Conservation (phyloP, 92 coral and sea anemone species). For the Palythoa heliodiscus region DNA sequence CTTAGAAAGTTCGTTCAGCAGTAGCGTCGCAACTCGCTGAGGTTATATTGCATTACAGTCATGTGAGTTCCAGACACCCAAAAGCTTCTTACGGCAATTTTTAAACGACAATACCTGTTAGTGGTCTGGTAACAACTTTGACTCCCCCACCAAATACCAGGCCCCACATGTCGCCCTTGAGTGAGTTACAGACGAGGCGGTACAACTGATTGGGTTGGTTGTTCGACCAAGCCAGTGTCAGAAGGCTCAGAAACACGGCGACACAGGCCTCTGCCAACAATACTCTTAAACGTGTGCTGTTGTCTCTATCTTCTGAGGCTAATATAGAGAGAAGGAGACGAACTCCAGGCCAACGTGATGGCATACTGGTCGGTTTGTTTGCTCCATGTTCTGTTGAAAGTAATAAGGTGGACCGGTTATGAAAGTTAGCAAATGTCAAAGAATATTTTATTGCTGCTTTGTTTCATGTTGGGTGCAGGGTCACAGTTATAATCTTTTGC, state of each 20-base stretch:
- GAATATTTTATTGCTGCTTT: no score
- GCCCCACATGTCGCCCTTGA: constrained; percentile 94
- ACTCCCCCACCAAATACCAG: constrained; percentile 96
- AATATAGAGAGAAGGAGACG: constrained; percentile 88
- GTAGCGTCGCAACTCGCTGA: no score
- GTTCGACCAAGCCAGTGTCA: constrained; percentile 90
- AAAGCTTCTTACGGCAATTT: background rate
- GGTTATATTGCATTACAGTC: background rate
- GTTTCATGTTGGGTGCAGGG: no score
- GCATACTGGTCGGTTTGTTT: constrained; percentile 70
- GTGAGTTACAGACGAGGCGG: constrained; percentile 78
- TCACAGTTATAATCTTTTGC: no score
- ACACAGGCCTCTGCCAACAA: constrained; percentile 94
- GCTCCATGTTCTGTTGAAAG: constrained; percentile 26
- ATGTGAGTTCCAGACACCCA: background rate
- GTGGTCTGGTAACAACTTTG: constrained; percentile 59
- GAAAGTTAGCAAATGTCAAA: no score
- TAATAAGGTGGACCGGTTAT: no score
- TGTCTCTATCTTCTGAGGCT: constrained; percentile 91
- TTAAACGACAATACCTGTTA: constrained; percentile 48
- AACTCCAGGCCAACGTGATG: constrained; percentile 97
- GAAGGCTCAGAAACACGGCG: constrained; percentile 89
- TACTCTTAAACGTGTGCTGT: constrained; percentile 86
- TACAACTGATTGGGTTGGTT: constrained; percentile 91
- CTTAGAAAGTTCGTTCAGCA: no score